Base-by-base conservation (phyloP, 1,140 invertebrate species). In the Linepithema humile region DNA sequence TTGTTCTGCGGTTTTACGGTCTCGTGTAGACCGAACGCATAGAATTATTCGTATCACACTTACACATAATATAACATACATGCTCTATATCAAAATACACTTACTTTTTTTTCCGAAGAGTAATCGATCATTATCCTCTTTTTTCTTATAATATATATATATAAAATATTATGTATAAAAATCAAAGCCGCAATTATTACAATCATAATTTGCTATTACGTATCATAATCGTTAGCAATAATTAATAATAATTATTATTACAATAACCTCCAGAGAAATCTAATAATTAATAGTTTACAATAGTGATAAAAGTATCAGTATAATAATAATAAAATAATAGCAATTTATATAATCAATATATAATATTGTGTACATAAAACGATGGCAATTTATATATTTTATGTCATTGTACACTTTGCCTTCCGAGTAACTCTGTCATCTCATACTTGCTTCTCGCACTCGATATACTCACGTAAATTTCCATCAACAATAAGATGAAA, bases 31-130 rank as follows among this genome's bases (percentile, higher is more conserved):
- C 60, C 60, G 84, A 53, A 70, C 20, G 43, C 50, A 38, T 72
- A 74, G 55, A 75, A 77, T 82, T 67, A 73, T 57, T 84, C 62
- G 43, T 88, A 62, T 62, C 72, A 72, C 80, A 78, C 50, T 87
- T 74, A 74, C 45, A 84, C 69, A 74, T 43, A 45, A 53, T 57
- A 67, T 72, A 50, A 50, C 59, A 72, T 55, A 83, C 53, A 74
- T 87, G 72, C 62, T 55, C 62, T 85, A 88, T 88, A 88, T 60
- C 72, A 88, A 88, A 88, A 88, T 88, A 88, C 87, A 82, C 59
- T 83, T 88, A 88, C 45, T 53, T 75, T 10, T n/a, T n/a, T 83
- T 35, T 45, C 77, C 83, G 83, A 69, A 67, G 72, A 88, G 57
- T 87, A 88, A 82, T 88, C 62, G 64, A 77, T 82, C 72, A 38